A percentile compares a stretch with the other conserved stretches of the same genome.
phyloP scores from a whole-genome alignment of 2,888 invertebrate genomes.

The Kryphioiulus occultus region DNA sequence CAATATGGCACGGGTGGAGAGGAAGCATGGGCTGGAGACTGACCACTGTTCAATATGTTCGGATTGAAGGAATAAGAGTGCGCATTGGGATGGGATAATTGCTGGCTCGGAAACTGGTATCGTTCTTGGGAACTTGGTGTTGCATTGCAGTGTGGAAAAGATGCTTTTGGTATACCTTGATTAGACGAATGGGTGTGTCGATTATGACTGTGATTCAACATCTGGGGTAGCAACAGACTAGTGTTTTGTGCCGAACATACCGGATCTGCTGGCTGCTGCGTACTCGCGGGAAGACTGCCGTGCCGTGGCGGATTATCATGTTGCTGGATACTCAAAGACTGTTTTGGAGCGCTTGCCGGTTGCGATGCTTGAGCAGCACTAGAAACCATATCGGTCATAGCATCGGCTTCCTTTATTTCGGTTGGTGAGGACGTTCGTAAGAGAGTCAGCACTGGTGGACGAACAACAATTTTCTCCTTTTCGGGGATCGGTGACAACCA shows the following conservation, averaged over 20 bases:
- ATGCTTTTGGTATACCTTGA: not conserved
- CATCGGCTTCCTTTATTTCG: not conserved
- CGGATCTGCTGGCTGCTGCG: not conserved
- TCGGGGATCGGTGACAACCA: conserved; percentile 31
- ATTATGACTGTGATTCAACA: not conserved
- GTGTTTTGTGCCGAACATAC: not conserved
- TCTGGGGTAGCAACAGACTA: not conserved
- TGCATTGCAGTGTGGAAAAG: not conserved
- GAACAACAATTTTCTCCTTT: not conserved
- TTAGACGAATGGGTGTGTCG: not conserved
- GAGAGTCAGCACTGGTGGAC: not conserved
- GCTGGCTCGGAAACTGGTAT: not conserved
- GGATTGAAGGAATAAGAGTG: not conserved
- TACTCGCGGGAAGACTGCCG: not conserved
- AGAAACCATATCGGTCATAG: not conserved
- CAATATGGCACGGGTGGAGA: not conserved
- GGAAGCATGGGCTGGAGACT: not conserved
- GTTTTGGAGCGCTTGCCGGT: not conserved
- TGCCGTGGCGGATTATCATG: not conserved
- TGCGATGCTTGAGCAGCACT: not conserved
- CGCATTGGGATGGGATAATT: not conserved
- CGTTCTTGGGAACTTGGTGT: conserved; percentile 21
- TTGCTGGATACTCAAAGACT: not conserved
- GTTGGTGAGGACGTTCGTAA: not conserved
- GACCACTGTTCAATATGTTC: not conserved